phyloP scores from a whole-genome alignment of 2,113 vertebrate species.

The Vulpes ferrilata region DNA sequence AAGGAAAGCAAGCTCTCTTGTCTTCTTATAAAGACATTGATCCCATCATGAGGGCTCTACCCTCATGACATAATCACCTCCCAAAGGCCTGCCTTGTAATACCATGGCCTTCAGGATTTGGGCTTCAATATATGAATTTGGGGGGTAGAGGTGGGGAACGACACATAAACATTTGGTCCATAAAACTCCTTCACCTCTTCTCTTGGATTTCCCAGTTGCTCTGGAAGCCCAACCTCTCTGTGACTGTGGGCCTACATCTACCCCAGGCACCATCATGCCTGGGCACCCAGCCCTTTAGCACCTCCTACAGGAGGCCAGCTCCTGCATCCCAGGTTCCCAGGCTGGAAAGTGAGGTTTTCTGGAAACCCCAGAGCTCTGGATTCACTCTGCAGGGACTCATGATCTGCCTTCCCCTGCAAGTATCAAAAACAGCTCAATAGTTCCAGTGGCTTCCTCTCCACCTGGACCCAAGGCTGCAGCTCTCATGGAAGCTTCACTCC shows the following conservation, averaged over 20 bases:
- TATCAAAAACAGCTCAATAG: neutral
- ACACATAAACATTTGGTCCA: neutral
- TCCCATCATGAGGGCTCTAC: neutral
- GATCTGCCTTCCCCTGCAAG: rapidly evolving
- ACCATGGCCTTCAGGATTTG: neutral
- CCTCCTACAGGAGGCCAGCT: neutral
- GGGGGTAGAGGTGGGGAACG: neutral
- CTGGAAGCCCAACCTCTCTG: neutral
- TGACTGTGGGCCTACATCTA: rapidly evolving
- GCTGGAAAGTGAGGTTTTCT: neutral
- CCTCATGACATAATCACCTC: neutral
- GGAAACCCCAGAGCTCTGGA: neutral
- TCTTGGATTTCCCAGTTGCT: neutral
- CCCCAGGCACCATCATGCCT: rapidly evolving
- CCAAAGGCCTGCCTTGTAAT: neutral
- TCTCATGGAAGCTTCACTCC: neutral
- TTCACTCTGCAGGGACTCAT: neutral
- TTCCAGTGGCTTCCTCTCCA: neutral
- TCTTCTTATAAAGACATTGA: neutral
- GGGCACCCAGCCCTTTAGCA: too few relatives aligned
- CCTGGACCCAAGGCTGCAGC: neutral
- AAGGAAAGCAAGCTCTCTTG: too few relatives aligned
- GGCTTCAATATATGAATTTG: neutral
- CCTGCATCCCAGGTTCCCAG: rapidly evolving
- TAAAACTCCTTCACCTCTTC: too few relatives aligned